Conservation (phyloP, 2,888 invertebrate species). For the Sceliomorpha sp. region DNA sequence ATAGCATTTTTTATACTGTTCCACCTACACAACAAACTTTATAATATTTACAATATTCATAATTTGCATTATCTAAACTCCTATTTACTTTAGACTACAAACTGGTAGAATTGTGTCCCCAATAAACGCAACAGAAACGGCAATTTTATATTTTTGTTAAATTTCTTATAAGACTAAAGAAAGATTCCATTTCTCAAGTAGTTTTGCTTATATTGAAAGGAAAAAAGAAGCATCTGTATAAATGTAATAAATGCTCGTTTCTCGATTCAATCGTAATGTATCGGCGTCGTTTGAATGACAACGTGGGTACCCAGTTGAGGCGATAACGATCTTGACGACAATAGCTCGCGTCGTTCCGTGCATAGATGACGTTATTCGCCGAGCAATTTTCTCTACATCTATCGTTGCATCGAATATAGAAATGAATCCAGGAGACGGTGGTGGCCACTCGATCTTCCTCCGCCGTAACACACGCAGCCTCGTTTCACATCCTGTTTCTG, state of each 20-base stretch:
- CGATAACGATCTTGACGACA: conserved; percentile 17
- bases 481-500: conserved; percentile 51
- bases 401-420: neutral
- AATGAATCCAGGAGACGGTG: conserved; percentile 3
- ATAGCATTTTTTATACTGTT: too few species aligned
- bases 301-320: neutral
- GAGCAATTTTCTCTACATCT: conserved; percentile 22
- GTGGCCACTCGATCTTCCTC: conserved; percentile 9
- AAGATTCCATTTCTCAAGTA: too few species aligned
- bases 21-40: too few species aligned
- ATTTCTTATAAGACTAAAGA: too few species aligned
- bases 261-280: conserved; percentile 8
- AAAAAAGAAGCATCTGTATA: too few species aligned
- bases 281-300: conserved; percentile 1
- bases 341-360: conserved; percentile 1
- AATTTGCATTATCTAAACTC: too few species aligned
- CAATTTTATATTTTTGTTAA: too few species aligned
- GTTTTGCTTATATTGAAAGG: too few species aligned
- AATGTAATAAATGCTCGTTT: neutral
- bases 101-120: too few species aligned
- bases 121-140: too few species aligned
- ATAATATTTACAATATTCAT: too few species aligned
- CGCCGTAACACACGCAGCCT: conserved; percentile 35
- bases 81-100: too few species aligned
- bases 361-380: conserved; percentile 1